phyloP scores from a whole-genome alignment of 2,113 vertebrate genomes.

The Corynorhinus townsendii region DNA sequence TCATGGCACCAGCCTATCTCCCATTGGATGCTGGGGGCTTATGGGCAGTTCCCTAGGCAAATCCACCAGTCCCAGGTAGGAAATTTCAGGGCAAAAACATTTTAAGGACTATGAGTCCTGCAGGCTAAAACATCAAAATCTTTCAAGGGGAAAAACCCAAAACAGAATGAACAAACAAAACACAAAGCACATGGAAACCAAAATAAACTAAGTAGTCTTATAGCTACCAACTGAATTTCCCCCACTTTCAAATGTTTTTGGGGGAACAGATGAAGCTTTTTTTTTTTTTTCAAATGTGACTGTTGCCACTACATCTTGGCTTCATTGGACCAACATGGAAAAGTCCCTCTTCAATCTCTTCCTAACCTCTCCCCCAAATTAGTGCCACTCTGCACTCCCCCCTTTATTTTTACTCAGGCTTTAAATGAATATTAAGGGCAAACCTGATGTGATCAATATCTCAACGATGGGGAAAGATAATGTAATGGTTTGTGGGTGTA shows the following conservation, averaged over 20 bases:
- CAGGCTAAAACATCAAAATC: not conserved
- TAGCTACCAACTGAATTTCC: not conserved
- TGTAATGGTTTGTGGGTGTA: not conserved
- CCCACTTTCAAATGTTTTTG: not conserved
- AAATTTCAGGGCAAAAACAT: not conserved
- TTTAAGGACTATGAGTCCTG: conserved; percentile 7
- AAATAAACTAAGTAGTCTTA: conserved; percentile 35
- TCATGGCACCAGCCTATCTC: not conserved
- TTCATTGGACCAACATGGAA: not conserved
- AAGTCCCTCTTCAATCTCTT: not conserved
- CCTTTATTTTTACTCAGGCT: not conserved
- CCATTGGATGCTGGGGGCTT: not conserved
- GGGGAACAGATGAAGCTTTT: not conserved
- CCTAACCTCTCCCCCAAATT: not conserved
- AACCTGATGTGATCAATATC: not conserved
- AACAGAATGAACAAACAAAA: not conserved
- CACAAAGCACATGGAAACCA: not conserved
- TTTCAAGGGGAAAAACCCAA: not conserved
- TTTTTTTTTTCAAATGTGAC: not conserved
- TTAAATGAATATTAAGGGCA: not conserved
- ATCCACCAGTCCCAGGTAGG: not conserved
- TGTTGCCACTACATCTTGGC: not conserved
- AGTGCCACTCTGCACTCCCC: not conserved
- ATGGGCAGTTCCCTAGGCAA: not conserved
- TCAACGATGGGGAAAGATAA: not conserved